Evolutionary conservation across 2,113 vertebrate genomes (phyloP).

Genomic region (Steatornis caripensis): DNA sequence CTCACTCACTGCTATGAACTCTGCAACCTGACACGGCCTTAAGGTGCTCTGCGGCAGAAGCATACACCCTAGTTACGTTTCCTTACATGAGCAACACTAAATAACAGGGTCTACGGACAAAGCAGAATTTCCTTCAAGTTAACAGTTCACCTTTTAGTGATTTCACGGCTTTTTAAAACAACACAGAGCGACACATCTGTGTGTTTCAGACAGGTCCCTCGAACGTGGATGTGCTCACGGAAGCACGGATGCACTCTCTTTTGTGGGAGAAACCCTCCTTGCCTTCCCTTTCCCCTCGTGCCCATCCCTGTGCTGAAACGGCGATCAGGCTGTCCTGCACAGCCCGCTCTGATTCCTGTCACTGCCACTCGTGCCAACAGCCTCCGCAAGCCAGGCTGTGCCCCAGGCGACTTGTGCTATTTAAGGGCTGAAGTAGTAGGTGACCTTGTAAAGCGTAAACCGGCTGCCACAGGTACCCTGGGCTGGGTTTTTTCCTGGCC

Average conservation of each 20-base stretch:
- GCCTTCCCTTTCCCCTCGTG: not conserved
- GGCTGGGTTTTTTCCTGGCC: not conserved
- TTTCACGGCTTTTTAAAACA: not conserved
- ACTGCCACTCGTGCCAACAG: not conserved
- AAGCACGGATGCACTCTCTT: too few species aligned
- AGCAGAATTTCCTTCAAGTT: not conserved
- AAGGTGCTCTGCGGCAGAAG: not conserved
- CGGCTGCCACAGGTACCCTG: not conserved
- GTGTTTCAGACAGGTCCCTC: not conserved
- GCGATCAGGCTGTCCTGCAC: too few species aligned
- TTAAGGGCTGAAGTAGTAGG: not conserved
- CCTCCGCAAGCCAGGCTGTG: not conserved
- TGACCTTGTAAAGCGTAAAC: not conserved
- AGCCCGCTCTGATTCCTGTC: not conserved
- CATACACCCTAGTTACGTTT: not conserved
- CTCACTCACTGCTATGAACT: not conserved
- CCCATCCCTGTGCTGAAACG: not conserved
- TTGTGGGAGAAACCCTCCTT: not conserved
- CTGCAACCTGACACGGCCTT: not conserved
- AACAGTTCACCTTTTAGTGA: not conserved
- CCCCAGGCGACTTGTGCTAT: not conserved
- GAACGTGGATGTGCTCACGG: too few species aligned
- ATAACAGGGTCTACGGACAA: not conserved
- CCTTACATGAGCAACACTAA: not conserved
- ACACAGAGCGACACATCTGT: rapidly evolving